phyloP scores from a whole-genome alignment of 2,888 invertebrate species.

The Ceriagrion tenellum region DNA sequence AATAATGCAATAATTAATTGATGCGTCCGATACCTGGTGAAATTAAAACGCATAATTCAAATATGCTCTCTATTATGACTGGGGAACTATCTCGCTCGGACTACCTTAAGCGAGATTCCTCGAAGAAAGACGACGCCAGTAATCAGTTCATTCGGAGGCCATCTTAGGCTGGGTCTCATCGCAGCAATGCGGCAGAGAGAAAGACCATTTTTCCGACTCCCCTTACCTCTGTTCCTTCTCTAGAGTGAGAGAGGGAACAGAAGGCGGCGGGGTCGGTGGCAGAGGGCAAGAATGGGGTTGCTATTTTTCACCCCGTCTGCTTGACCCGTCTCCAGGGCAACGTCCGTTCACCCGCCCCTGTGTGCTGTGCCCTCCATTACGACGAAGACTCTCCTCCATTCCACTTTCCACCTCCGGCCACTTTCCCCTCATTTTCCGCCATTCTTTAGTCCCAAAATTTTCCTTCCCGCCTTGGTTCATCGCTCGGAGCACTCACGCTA shows the following conservation, averaged over 20 bases:
- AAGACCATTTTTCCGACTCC: neutral
- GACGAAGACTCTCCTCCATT: neutral
- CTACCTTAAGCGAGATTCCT: too few species aligned
- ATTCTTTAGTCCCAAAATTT: neutral
- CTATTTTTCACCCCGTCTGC: neutral
- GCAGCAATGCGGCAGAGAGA: neutral
- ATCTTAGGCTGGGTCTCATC: conserved; percentile 6
- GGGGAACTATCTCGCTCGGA: too few species aligned
- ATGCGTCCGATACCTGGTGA: too few species aligned
- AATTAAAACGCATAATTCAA: too few species aligned
- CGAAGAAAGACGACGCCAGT: too few species aligned
- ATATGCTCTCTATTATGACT: too few species aligned
- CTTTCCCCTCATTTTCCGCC: neutral
- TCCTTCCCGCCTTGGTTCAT: too few species aligned
- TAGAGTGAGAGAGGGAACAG: neutral
- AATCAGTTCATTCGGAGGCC: too few species aligned
- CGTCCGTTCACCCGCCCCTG: neutral
- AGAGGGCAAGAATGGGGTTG: neutral
- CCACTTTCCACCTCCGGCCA: neutral
- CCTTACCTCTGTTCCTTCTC: neutral
- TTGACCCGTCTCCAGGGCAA: conserved; percentile 7
- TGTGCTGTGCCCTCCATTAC: neutral
- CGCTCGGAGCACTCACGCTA: too few species aligned
- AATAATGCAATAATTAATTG: too few species aligned
- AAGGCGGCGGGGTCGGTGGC: neutral